These are phyloP conservation scores for Phoebastria nigripes DNA, from an alignment of 2,797 vertebrate species.

Conservation along the genomic window DNA sequence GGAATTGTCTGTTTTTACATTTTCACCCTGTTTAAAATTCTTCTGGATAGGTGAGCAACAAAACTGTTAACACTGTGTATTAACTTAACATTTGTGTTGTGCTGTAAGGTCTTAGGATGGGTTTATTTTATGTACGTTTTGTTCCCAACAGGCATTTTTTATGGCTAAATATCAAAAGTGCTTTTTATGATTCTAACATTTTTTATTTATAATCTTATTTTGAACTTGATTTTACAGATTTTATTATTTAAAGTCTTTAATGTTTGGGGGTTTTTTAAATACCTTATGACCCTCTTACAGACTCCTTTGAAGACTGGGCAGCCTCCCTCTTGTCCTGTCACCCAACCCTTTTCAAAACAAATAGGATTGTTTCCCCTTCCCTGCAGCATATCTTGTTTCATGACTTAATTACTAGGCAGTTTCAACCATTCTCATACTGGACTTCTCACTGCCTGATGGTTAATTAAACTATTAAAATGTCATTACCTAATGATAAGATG, in stretches of 20 bases:
- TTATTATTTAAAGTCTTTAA: neutral
- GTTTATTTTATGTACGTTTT: neutral
- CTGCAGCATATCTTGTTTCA: slow-evolving; percentile 22
- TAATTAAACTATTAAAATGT: slow-evolving; percentile 59
- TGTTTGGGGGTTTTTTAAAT: neutral
- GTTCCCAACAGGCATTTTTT: neutral
- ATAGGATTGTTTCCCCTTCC: neutral
- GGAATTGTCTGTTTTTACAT: neutral
- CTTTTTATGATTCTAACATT: neutral
- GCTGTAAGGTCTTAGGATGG: neutral
- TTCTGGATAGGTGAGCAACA: neutral
- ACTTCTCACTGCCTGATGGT: slow-evolving; percentile 1
- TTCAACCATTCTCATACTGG: neutral
- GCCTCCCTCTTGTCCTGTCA: neutral
- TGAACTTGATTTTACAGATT: neutral
- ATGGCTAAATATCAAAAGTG: neutral
- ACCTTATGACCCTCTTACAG: neutral
- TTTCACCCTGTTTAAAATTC: neutral
- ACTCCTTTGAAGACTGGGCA: neutral
- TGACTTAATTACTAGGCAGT: slow-evolving; percentile 8
- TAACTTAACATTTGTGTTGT: neutral
- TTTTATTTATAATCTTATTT: neutral
- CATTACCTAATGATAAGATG: slow-evolving; percentile 41
- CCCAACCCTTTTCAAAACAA: neutral
- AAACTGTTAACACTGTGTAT: neutral